Conservation (phyloP, 2,797 vertebrate genomes). For the Acomys russatus region DNA sequence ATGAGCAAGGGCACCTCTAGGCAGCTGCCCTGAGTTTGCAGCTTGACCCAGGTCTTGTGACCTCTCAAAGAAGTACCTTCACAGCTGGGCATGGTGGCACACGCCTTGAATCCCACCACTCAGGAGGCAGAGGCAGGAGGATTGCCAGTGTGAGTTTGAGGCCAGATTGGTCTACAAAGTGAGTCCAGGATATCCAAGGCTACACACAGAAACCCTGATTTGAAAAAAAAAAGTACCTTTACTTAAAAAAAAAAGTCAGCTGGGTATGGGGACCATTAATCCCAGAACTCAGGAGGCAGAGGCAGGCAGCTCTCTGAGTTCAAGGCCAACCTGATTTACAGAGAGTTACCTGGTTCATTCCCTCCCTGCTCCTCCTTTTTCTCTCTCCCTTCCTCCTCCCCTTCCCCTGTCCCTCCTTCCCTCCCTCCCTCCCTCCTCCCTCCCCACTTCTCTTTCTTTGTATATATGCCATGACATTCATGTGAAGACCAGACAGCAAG, state of each 20-base stretch:
- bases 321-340: not conserved
- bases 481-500: not conserved
- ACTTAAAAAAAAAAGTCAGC: not conserved
- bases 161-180: not conserved
- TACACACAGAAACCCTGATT: too few species aligned
- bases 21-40: not conserved
- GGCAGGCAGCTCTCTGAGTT: not conserved
- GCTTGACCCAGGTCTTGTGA: too few species aligned
- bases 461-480: not conserved
- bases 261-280: not conserved
- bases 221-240: not conserved
- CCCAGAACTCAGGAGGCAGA: not conserved
- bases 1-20: accelerated
- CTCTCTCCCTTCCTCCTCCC: too few species aligned
- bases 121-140: not conserved
- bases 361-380: accelerated
- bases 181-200: too few species aligned
- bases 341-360: not conserved
- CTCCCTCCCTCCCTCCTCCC: not conserved
- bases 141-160: not conserved
- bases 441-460: not conserved
- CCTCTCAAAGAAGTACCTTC: not conserved
- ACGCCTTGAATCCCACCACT: not conserved
- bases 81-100: not conserved
- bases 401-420: accelerated